A percentile compares a stretch with the other conserved stretches of the same genome.
Conservation (phyloP, 2,113 vertebrate genomes). For the Silurus asotus region DNA sequence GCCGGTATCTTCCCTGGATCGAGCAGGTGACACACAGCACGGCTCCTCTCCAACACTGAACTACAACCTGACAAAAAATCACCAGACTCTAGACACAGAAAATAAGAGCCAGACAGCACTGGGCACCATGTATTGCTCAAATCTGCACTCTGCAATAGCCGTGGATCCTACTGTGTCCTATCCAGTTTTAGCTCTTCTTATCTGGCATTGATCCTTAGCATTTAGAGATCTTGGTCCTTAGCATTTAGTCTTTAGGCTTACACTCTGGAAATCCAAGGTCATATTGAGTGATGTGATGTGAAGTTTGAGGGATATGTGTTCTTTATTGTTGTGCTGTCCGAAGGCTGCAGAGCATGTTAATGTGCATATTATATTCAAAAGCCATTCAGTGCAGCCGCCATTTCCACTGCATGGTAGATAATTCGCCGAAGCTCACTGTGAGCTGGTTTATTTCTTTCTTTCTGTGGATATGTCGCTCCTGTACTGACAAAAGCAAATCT, state of each 20-base stretch:
- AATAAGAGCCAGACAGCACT: slow-evolving; percentile 35
- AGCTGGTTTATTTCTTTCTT: slow-evolving; percentile 39
- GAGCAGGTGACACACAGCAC: slow-evolving; percentile 70
- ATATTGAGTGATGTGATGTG: slow-evolving; percentile 28
- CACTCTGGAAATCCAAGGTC: slow-evolving; percentile 16
- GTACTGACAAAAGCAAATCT: slow-evolving; percentile 3
- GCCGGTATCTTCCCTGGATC: slow-evolving; percentile 84
- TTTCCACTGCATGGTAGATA: slow-evolving; percentile 50
- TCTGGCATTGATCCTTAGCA: slow-evolving; percentile 36
- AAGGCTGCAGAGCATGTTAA: slow-evolving; percentile 53
- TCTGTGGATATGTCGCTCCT: slow-evolving; percentile 16
- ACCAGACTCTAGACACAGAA: slow-evolving; percentile 28
- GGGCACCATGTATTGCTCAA: slow-evolving; percentile 30
- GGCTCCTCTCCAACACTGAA: slow-evolving; percentile 52
- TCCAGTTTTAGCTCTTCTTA: slow-evolving; percentile 30
- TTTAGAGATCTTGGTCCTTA: slow-evolving; percentile 40
- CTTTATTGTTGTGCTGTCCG: slow-evolving; percentile 41
- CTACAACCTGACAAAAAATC: not conserved
- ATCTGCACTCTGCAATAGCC: slow-evolving; percentile 14
- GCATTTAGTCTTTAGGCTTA: slow-evolving; percentile 36
- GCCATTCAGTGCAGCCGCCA: slow-evolving; percentile 50
- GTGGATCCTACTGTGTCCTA: slow-evolving; percentile 25
- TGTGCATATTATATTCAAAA: slow-evolving; percentile 54
- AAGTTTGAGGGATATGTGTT: slow-evolving; percentile 25
- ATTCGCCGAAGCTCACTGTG: slow-evolving; percentile 31